phyloP scores from a whole-genome alignment of 2,113 vertebrate genomes.

The Microcebus jonahi region DNA sequence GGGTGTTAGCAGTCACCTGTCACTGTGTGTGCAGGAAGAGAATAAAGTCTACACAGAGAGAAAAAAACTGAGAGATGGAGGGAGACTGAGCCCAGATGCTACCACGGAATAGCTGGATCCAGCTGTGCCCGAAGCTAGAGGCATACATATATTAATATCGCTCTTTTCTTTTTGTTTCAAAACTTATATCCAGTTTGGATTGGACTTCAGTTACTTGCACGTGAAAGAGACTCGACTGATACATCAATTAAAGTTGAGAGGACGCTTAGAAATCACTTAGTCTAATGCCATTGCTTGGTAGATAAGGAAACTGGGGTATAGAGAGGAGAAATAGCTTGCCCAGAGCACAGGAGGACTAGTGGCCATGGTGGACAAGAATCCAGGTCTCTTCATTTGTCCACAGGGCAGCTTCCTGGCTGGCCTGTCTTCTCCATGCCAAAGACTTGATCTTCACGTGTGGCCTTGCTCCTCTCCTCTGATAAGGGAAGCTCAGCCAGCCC shows the following conservation, averaged over 20 bases:
- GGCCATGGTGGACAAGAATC: not conserved
- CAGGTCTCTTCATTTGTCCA: not conserved
- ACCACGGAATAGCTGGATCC: not conserved
- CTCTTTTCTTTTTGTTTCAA: not conserved
- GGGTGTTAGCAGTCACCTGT: not conserved
- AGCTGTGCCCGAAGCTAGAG: not conserved
- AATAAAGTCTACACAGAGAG: not conserved
- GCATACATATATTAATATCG: not conserved
- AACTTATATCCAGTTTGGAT: not conserved
- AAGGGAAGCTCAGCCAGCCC: not conserved
- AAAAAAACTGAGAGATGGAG: not conserved
- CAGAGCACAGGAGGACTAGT: not conserved
- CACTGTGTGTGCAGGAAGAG: not conserved
- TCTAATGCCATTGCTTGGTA: not conserved
- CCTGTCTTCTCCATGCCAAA: not conserved
- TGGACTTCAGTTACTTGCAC: not conserved
- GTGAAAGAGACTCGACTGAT: not conserved
- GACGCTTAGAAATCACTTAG: not conserved
- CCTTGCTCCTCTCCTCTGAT: not conserved
- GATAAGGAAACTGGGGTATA: not conserved
- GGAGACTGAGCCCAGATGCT: not conserved
- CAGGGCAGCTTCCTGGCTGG: not conserved
- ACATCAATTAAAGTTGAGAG: not conserved
- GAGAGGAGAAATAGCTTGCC: not conserved
- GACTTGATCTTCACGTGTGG: not conserved